phyloP scores from a whole-genome alignment of 2,113 vertebrate species.

The Dromiciops gliroides region DNA sequence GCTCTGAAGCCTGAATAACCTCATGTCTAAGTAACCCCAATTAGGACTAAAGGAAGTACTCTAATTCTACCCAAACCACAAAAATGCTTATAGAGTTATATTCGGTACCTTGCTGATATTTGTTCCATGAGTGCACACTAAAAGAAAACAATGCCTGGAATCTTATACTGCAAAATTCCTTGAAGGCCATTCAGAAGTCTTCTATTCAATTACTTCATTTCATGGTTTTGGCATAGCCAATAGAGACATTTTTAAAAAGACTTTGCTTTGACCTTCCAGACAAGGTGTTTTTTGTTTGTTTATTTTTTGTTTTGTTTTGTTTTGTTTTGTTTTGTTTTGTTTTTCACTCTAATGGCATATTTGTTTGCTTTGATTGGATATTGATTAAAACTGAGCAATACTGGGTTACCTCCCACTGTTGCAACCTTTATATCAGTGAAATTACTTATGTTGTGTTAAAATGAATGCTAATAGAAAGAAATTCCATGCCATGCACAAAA shows the following conservation, averaged over 20 bases:
- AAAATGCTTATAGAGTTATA: neutral
- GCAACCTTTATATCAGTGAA: constrained; percentile 50
- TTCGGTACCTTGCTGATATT: neutral
- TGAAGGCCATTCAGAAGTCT: constrained; percentile 22
- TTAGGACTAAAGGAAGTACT: neutral
- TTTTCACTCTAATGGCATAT: constrained; percentile 59
- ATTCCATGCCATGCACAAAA: constrained; percentile 23
- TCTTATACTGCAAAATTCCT: neutral
- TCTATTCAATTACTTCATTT: constrained; percentile 30
- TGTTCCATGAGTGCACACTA: neutral
- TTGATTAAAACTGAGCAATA: constrained; percentile 60
- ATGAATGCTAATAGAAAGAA: neutral
- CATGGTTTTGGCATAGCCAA: constrained; percentile 39
- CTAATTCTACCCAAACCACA: neutral
- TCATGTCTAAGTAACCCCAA: neutral
- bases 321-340: too few relatives aligned
- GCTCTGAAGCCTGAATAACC: neutral
- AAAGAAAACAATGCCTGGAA: neutral
- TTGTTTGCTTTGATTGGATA: constrained; percentile 75
- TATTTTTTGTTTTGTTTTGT: too few relatives aligned
- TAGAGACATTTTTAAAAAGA: neutral
- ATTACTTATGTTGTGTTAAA: constrained; percentile 45
- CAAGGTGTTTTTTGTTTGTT: neutral
- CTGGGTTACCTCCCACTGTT: constrained; percentile 56
- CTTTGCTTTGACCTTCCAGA: constrained; percentile 57